Evolutionary conservation across 2,888 invertebrate genomes (phyloP), one percentile per base, ranked within the genome.

Genomic region (Colletes collaris): DNA sequence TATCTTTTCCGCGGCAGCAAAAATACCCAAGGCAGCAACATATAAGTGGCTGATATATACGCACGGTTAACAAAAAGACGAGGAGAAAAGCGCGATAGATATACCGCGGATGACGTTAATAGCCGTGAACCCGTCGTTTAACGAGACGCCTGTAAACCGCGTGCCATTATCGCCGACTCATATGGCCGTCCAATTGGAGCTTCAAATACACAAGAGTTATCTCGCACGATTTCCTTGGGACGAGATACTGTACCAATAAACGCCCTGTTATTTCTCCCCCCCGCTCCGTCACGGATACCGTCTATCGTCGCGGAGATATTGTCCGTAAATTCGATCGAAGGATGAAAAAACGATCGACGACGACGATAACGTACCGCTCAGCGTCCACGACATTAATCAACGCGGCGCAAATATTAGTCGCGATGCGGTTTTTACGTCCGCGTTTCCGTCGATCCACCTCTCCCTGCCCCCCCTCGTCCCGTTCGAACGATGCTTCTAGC

Each of bases 51-150:
- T 70, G 64, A 76, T 70, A 65, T 13, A 27, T 13, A 10, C 8
- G 37, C n/a, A 10, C 11, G 35, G 13, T 10, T 11, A 40, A 35
- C 7, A 55, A 56, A 52, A 46, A 59, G 6, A 40, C 10, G 49
- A 52, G 49, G 0, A 16, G 59, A 63, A 52, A 55, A 55, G 66
- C 62, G 64, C 19, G 55, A 65, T 60, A 65, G 75, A 78, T 78
- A 78, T 16, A 55, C 19, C 62, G 67, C 10, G 19, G 59, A 55
- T 58, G 78, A 73, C 78, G 79, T 63, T 78, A 65, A 80, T 62
- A 79, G 74, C 74, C 68, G 74, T 65, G 64, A 79, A 80, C 79
- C 79, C 68, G 79, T 78, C 74, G 56, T 80, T 78, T 78, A 78
- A 40, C 65, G 65, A 66, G 67, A 73, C 55, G 63, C 50, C 56